These are phyloP conservation scores for Mobula birostris DNA, from an alignment of 2,113 vertebrate species.

Conservation along the genomic window DNA sequence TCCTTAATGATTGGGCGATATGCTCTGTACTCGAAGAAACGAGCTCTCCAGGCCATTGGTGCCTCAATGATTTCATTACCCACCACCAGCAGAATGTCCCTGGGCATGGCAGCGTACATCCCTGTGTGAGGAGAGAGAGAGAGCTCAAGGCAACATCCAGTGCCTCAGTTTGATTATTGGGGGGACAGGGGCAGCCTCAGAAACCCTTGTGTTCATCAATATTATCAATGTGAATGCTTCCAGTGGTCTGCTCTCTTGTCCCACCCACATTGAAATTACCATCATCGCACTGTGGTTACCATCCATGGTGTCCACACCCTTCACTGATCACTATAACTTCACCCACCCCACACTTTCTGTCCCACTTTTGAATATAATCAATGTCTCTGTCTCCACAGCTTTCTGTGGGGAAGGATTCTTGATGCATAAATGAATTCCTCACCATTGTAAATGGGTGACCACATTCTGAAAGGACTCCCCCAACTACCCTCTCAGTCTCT, in stretches of 20 bases:
- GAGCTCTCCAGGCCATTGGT: conserved; percentile 95
- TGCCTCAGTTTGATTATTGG: neutral
- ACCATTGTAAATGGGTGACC: too few species aligned
- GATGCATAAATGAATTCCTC: too few species aligned
- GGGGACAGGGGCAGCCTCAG: neutral
- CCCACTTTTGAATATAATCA: too few species aligned
- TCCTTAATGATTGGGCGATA: conserved; percentile 91
- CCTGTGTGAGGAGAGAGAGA: conserved; percentile 56
- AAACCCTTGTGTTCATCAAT: neutral
- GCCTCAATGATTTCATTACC: conserved; percentile 98
- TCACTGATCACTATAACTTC: too few species aligned
- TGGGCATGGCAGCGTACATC: conserved; percentile 96
- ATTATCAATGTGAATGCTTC: neutral
- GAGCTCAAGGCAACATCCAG: neutral
- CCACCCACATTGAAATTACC: neutral
- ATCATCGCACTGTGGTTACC: neutral
- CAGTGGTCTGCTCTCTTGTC: too few species aligned
- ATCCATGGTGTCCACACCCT: too few species aligned
- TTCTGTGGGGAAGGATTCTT: too few species aligned
- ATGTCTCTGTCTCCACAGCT: too few species aligned
- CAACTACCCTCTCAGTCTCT: too few species aligned
- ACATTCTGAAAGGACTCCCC: too few species aligned
- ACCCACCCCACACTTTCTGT: too few species aligned
- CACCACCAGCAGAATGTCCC: conserved; percentile 90
- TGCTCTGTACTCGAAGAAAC: conserved; percentile 95